Evolutionary conservation across 37 sponge, comb jelly and placozoan genomes (phyloP), one percentile per base, ranked within the genome.

Genomic region (Axinella damicornis): DNA sequence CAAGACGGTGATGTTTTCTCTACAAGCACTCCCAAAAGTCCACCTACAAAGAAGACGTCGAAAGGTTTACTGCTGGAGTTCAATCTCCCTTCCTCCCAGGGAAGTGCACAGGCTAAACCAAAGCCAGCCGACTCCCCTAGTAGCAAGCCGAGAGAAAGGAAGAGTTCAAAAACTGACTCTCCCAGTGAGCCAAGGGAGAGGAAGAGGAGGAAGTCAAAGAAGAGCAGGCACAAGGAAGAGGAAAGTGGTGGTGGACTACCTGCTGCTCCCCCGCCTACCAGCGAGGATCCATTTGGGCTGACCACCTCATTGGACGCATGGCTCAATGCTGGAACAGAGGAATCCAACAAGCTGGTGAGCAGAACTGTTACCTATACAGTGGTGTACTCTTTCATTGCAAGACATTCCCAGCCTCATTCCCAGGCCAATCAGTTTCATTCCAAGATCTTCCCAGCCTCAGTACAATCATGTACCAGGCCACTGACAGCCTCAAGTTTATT

Each of bases 271-370:
- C 27, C 28, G 16, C 16, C 81, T 20, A 27, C 60, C 34, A 40
- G 36, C 16, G 37, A 35, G 35, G 88, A 87, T 52, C 88, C 88
- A 21, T 87, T 79, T 64, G 69, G 59, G 30, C 52, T 72, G 20
- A 72, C 41, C 74, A 36, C 88, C 0, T 65, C 85, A 1, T 69
- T 87, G 69, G 88, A 87, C 32, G 88, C 88, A 31, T 87, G 88
- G 88, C 88, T 87, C 37, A 80, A 68, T 65, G 73, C 81, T 0
- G 74, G 73, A 2, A 40, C 46, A 46, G 46, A 46, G 9, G 46
- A 46, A 9, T 46, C 46, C 4, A 46, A 9, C 46, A 46, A 9
- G 4, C 46, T 46, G 46, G 46, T 46, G 46, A 46, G 46, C 46
- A 4, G 4, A 46, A 46, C 21, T 61, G 63, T 61, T 14, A 11